A percentile compares a stretch with the other conserved stretches of the same genome.
These are phyloP conservation scores for Delphinapterus leucas DNA, from an alignment of 2,113 vertebrate species.

Conservation along the genomic window DNA sequence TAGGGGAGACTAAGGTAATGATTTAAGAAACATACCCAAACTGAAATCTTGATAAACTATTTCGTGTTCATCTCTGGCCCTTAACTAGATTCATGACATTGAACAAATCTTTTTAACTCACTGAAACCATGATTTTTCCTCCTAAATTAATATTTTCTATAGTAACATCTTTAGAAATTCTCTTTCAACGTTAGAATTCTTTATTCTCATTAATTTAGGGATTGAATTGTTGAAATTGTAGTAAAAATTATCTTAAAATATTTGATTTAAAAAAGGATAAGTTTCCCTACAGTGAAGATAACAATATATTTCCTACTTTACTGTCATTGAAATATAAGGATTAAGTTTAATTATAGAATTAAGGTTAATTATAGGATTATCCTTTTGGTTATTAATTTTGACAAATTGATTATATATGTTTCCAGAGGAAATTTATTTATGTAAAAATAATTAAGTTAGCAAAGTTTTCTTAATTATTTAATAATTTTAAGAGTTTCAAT, in stretches of 20 bases:
- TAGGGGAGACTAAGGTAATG: not conserved
- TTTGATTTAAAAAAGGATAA: not conserved
- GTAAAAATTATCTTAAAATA: not conserved
- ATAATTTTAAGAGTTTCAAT: not conserved
- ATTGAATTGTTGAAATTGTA: not conserved
- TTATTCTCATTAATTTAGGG: not conserved
- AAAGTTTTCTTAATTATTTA: not conserved
- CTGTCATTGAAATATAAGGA: not conserved
- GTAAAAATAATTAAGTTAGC: not conserved
- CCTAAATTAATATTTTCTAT: not conserved
- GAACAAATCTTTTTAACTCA: not conserved
- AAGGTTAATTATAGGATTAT: not conserved
- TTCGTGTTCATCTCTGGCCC: not conserved
- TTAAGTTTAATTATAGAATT: not conserved
- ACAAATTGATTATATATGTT: not conserved
- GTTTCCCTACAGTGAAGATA: not conserved
- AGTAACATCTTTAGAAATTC: not conserved
- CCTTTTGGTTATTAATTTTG: not conserved
- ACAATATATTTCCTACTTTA: not conserved
- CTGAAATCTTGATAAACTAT: not conserved
- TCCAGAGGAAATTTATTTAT: not conserved
- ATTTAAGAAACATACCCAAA: not conserved
- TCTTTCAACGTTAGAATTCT: not conserved
- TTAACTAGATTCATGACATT: not conserved
- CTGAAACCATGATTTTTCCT: accelerated